Base-by-base conservation (phyloP, 2,888 invertebrate species). In the Serripes groenlandicus region DNA sequence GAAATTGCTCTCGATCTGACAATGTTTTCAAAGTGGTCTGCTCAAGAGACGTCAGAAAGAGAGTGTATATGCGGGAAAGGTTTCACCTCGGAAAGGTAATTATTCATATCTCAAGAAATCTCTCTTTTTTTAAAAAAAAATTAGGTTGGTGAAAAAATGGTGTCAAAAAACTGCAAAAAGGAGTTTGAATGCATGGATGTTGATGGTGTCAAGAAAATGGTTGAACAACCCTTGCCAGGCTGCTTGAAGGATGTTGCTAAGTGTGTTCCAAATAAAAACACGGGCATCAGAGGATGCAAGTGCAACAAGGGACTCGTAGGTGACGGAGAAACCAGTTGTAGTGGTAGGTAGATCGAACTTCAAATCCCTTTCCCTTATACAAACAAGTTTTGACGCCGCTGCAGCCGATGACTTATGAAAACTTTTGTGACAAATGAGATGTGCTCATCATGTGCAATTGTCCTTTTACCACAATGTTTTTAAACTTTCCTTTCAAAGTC, bases 301-400 rank as follows among this genome's bases (percentile, higher is more conserved):
- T 71, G 71, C 32, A 71, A 71, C 34, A 23, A 56, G 32, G 71
- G 71, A 5, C 30, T 30, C 15, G 71, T 23, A 7, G 71, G 71
- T 9, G 71, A 71, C 32, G 71, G 71, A n/a, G n/a, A n/a, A n/a
- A n/a, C n/a, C n/a, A n/a, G n/a, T n/a, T n/a, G n/a, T n/a, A n/a
- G n/a, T n/a, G n/a, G n/a, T n/a, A n/a, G n/a, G n/a, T n/a, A n/a
- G n/a, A n/a, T n/a, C n/a, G n/a, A n/a, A n/a, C n/a, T n/a, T n/a
- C n/a, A n/a, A n/a, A n/a, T n/a, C n/a, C n/a, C n/a, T n/a, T n/a
- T n/a, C n/a, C n/a, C n/a, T n/a, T n/a, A n/a, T n/a, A n/a, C n/a
- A n/a, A n/a, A n/a, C n/a, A n/a, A n/a, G n/a, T n/a, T n/a, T n/a
- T n/a, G n/a, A n/a, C n/a, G n/a, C n/a, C n/a, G n/a, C n/a, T n/a